These are phyloP conservation scores for Linyphia triangularis DNA, from an alignment of 2,888 invertebrate species.

Conservation along the genomic window DNA sequence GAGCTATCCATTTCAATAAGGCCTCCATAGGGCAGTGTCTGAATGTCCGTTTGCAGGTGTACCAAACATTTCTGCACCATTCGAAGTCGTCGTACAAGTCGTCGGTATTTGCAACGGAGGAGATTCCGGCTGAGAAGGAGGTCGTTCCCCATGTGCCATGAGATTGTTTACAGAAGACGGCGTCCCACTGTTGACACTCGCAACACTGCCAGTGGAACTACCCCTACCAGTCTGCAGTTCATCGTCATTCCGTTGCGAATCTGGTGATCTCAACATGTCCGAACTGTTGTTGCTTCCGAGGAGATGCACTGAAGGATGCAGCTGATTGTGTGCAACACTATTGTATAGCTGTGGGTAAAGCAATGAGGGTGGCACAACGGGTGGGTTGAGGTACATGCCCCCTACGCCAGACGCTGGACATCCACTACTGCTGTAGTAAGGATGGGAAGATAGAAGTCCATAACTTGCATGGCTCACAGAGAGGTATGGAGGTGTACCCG, in stretches of 20 bases:
- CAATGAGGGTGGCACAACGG: constrained; percentile 78
- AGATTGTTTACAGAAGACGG: constrained; percentile 49
- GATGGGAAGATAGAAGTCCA: constrained; percentile 76
- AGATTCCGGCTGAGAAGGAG: background rate
- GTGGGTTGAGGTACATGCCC: constrained; percentile 77
- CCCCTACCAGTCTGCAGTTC: constrained; percentile 45
- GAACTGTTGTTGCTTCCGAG: constrained; percentile 71
- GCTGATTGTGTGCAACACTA: constrained; percentile 78
- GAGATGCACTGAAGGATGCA: constrained; percentile 77
- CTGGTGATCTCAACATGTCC: constrained; percentile 70
- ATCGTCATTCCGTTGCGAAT: constrained; percentile 59
- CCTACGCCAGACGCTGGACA: constrained; percentile 77
- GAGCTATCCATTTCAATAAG: constrained; percentile 72
- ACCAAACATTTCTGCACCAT: constrained; percentile 59
- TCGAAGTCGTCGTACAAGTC: constrained; percentile 51
- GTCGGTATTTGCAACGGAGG: constrained; percentile 28
- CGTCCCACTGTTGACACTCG: constrained; percentile 48
- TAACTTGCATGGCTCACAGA: constrained; percentile 72
- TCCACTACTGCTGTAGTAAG: constrained; percentile 75
- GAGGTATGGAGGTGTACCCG: constrained; percentile 55
- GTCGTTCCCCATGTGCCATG: constrained; percentile 35
- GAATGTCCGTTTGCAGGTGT: constrained; percentile 66
- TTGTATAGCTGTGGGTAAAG: constrained; percentile 79
- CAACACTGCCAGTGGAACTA: constrained; percentile 56
- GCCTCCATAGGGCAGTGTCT: constrained; percentile 76